phyloP scores from a whole-genome alignment of 1,140 invertebrate species.

The Dinoponera quadriceps region DNA sequence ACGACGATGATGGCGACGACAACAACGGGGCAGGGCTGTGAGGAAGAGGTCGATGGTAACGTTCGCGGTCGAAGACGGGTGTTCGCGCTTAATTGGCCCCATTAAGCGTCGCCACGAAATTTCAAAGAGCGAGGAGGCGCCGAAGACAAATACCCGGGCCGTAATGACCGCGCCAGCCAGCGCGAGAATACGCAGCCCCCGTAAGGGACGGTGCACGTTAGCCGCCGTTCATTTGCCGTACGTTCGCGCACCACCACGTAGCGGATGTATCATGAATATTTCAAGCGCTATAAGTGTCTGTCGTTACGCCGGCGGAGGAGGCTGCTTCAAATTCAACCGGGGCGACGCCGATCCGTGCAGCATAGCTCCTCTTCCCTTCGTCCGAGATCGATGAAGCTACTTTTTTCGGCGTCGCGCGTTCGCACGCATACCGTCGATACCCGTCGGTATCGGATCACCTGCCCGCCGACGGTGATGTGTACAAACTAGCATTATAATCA shows the following conservation, averaged over 20 bases:
- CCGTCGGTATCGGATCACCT: neutral
- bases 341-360: slow-evolving; percentile 22
- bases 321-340: slow-evolving; percentile 71
- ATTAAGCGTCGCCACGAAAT: slow-evolving; percentile 21
- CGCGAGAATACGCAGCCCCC: slow-evolving; percentile 6
- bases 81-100: slow-evolving; percentile 14
- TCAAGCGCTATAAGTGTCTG: slow-evolving; percentile 73
- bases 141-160: slow-evolving; percentile 13
- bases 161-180: slow-evolving; percentile 12
- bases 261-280: slow-evolving; percentile 74
- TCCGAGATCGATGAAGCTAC: slow-evolving; percentile 41
- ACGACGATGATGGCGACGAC: neutral
- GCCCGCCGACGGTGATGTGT: too few relatives aligned
- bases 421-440: neutral
- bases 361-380: neutral
- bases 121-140: slow-evolving; percentile 10
- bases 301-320: slow-evolving; percentile 46
- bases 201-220: too few relatives aligned
- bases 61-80: neutral
- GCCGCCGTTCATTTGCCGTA: too few relatives aligned
- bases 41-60: too few relatives aligned
- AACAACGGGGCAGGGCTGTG: too few relatives aligned
- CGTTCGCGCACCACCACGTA: too few relatives aligned
- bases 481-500: too few relatives aligned
- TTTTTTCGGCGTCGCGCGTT: slow-evolving; percentile 1